A percentile compares a stretch with the other conserved stretches of the same genome.
These are phyloP conservation scores for Tachuris rubrigastra DNA, from an alignment of 2,113 vertebrate genomes.

Conservation along the genomic window DNA sequence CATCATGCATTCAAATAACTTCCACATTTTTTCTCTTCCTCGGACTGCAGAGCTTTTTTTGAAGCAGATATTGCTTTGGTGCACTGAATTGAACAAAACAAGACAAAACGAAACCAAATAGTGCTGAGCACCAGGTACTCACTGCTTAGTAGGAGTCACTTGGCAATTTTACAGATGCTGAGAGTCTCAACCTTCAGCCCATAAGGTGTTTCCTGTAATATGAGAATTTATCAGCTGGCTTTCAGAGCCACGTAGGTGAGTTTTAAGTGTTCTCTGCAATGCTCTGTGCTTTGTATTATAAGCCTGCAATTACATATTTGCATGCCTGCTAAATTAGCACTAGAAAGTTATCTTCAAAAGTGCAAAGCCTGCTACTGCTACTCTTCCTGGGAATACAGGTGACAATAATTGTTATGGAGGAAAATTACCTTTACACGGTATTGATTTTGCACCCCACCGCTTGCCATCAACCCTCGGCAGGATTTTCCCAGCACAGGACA, in stretches of 20 bases:
- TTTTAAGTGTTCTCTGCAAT: background rate
- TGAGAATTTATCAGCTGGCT: background rate
- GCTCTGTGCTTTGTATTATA: background rate
- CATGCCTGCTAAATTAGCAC: background rate
- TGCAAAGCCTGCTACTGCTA: background rate
- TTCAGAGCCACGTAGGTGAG: background rate
- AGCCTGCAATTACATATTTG: background rate
- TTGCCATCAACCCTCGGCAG: slow-evolving; percentile 20
- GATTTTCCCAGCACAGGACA: slow-evolving; percentile 27
- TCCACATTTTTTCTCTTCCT: background rate
- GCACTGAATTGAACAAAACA: background rate
- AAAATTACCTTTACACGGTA: slow-evolving; percentile 7
- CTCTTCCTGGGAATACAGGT: background rate
- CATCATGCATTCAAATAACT: background rate
- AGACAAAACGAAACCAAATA: background rate
- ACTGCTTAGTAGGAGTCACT: background rate
- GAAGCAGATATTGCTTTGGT: background rate
- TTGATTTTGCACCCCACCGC: background rate
- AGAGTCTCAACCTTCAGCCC: background rate
- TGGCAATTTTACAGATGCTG: background rate
- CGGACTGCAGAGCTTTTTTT: background rate
- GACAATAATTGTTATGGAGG: background rate
- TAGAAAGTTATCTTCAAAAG: background rate
- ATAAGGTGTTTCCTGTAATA: background rate
- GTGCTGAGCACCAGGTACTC: background rate